Evolutionary conservation across 1,140 invertebrate genomes (phyloP).

Genomic region (Trachymyrmex cornetzi): DNA sequence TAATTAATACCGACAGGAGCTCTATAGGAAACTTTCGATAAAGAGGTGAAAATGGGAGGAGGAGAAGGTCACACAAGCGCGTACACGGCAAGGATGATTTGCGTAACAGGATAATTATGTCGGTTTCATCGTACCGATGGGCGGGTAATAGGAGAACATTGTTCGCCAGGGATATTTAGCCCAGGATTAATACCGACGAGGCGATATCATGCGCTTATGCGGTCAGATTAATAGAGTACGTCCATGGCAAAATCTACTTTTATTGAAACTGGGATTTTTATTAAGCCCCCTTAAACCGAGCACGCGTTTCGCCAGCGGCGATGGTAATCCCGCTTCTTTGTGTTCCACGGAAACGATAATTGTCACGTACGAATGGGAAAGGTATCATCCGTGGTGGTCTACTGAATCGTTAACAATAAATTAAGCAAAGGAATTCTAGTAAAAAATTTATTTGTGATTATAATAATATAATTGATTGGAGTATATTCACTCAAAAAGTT

Average conservation of each 20-base stretch:
- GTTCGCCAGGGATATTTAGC: constrained; percentile 37
- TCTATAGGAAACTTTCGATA: constrained; percentile 44
- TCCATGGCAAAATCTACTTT: constrained; percentile 47
- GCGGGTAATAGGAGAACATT: constrained; percentile 55
- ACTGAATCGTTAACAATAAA: constrained; percentile 8
- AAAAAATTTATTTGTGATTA: not conserved
- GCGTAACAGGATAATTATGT: constrained; percentile 51
- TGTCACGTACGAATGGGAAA: constrained; percentile 25
- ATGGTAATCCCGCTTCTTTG: constrained; percentile 25
- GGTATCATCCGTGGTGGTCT: not conserved
- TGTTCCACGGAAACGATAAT: not conserved
- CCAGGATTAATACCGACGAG: constrained; percentile 56
- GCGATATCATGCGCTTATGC: constrained; percentile 16
- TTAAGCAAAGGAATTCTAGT: not conserved
- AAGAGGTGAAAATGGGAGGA: not conserved
- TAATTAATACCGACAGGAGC: constrained; percentile 61
- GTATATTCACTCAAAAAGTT: not conserved
- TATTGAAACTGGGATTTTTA: constrained; percentile 32
- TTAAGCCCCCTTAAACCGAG: not conserved
- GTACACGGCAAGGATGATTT: not conserved
- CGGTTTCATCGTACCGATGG: not conserved
- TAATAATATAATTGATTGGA: not conserved
- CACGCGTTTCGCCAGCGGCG: not conserved
- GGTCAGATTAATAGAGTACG: not conserved
- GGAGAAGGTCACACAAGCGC: not conserved